Percentiles rank a stretch among this genome's conserved stretches.
Conservation (phyloP, 2,797 vertebrate genomes). For the Neosilurus mollespiculum region DNA sequence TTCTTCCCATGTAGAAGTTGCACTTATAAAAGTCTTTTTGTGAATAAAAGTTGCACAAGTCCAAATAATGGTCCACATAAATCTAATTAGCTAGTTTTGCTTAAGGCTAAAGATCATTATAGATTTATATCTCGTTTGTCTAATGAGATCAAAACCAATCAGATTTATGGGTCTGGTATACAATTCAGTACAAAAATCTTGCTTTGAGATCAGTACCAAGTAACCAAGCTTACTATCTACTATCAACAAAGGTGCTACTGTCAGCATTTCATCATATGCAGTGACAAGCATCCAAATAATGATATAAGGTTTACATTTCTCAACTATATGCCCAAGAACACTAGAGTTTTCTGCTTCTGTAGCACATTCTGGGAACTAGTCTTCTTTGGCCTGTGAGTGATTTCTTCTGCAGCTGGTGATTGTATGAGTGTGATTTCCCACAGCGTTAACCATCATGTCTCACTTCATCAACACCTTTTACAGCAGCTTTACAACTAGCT, state of each 20-base stretch:
- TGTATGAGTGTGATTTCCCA: constrained; percentile 45
- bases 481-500: constrained; percentile 41
- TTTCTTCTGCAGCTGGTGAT: constrained; percentile 46
- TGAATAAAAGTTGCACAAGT: not conserved
- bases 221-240: not conserved
- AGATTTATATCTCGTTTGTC: not conserved
- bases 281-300: not conserved
- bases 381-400: constrained; percentile 38
- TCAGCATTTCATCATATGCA: not conserved
- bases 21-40: not conserved
- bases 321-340: not conserved
- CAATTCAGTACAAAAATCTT: not conserved
- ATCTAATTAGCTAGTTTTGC: constrained; percentile 9
- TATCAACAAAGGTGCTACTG: not conserved
- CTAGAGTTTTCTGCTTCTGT: not conserved
- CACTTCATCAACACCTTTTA: constrained; percentile 50
- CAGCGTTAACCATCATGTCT: constrained; percentile 43
- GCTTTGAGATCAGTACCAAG: not conserved
- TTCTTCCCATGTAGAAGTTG: not conserved
- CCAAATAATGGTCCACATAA: not conserved
- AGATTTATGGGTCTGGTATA: not conserved
- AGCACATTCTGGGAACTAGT: constrained; percentile 17
- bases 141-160: not conserved
- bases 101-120: not conserved
- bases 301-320: not conserved